Evolutionary conservation across 2,888 invertebrate genomes (phyloP), one percentile per base, ranked within the genome.

Genomic region (Diplolepis rosae): DNA sequence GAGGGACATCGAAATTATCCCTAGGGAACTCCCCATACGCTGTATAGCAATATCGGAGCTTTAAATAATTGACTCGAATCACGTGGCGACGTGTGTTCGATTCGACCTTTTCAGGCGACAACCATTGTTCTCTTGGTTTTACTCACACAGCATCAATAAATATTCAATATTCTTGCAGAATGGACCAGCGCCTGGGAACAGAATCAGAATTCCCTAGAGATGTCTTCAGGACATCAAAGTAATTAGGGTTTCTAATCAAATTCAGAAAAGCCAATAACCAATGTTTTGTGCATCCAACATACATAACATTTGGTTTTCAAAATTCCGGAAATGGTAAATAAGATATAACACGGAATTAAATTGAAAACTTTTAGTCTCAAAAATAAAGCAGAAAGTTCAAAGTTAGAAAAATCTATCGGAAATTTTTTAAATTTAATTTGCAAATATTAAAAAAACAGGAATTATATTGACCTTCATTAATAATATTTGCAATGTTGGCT

Each of bases 51-150:
- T 61, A 61, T 61, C 35, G 6, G 56, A 61, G 56, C 56, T 39
- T 61, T 61, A 61, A 61, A 61, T 61, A 61, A 61, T 61, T 61
- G 35, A 61, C 56, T 35, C 13, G 39, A 24, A 39, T 61, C 56
- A 61, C 56, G 56, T 61, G 56, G 56, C 56, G 56, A 35, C 56
- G 24, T 61, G 32, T 32, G 56, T 35, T 35, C 15, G 30, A 28
- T 35, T 22, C 9, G 30, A 22, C 35, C 30, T 56, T 56, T 56
- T 56, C 52, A 56, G 35, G 18, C 56, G 35, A 39, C 18, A 32
- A n/a, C 18, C 24, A 61, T 61, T 61, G 56, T 61, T 18, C 54
- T 32, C 18, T 35, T 39, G 56, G 22, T 24, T 61, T 56, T 56
- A 32, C 11, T 35, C 13, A 11, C 9, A 50, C 22, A 61, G 56